These are phyloP conservation scores for Piscicola geometra DNA, from an alignment of 2,888 invertebrate genomes.

Conservation along the genomic window DNA sequence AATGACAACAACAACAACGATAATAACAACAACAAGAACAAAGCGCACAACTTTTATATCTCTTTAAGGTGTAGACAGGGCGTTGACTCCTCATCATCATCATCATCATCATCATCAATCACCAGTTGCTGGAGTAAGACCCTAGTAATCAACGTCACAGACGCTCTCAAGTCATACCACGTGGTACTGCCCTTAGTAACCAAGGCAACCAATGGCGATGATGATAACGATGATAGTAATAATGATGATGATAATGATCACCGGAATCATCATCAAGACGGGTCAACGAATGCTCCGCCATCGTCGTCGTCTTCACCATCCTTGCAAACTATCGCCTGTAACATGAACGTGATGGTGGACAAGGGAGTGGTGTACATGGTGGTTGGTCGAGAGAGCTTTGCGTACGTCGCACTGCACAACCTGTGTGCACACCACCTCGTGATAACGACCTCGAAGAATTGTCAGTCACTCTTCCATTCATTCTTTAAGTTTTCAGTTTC, in stretches of 20 bases:
- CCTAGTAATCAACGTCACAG: background rate
- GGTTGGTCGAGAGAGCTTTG: conserved; percentile 35
- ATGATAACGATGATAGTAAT: background rate
- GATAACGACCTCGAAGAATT: conserved; percentile 52
- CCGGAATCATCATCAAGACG: background rate
- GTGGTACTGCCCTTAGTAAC: background rate
- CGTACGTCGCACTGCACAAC: conserved; percentile 65
- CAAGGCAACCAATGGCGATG: background rate
- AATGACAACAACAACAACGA: background rate
- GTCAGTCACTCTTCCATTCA: too few species aligned
- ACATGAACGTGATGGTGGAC: conserved; percentile 31
- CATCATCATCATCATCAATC: background rate
- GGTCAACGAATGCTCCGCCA: too few species aligned
- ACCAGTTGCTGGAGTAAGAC: background rate
- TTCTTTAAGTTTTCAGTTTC: too few species aligned
- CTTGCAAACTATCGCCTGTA: conserved; percentile 29
- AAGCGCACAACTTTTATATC: background rate
- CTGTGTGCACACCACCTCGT: conserved; percentile 60
- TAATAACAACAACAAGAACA: background rate
- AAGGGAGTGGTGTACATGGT: conserved; percentile 38
- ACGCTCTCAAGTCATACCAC: background rate
- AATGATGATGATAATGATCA: background rate
- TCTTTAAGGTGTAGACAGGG: conserved; percentile 3
- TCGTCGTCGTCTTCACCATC: background rate
- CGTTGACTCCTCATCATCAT: background rate